Base-by-base conservation (phyloP, 2,113 vertebrate species). In the Siphamia tubifer region DNA sequence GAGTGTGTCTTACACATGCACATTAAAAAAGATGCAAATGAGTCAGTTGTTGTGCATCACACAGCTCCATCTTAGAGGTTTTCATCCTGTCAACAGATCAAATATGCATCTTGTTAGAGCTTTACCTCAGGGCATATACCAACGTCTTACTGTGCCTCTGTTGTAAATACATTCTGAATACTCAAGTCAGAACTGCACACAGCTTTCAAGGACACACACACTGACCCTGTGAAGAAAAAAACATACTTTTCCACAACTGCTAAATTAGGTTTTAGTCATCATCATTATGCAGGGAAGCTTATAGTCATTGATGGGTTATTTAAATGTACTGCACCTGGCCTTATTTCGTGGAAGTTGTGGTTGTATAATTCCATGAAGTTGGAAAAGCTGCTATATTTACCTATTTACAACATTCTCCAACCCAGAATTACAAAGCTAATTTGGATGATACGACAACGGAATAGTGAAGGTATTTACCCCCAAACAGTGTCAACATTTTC, bases 1-100 rank as follows among this genome's bases (percentile, higher is more conserved):
- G 28, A 49, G 11, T 6, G 7, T 1, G 0, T 15, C 27, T 15
- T 38, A 6, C 19, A 28, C 19, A 66, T 31, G 56, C 28, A 21
- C 8, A 27, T 34, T 56, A 36, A 45, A 51, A 51, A 35, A 43
- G 16, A 74, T 61, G 47, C 48, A 57, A 47, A 75, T 21, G n/a
- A 42, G 30, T 31, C 32, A 16, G 25, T 23, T 54, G 24, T 52
- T 44, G 68, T 34, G 36, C 43, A n/a, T 8, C 48, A 49, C 34
- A 42, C 51, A 53, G 43, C 58, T 57, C 15, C 48, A 31, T 67
- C 57, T 47, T 21, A 16, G 35, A 38, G 55, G 44, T 51, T 56
- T 61, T 64, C 39, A 16, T 32, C 6, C 62, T 63, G 72, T 75
- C 52, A 80, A 56, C 76, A 75, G 53, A 76, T 78, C 54, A 60